Conservation (phyloP, 2,113 vertebrate genomes). For the Arvicanthis niloticus region DNA sequence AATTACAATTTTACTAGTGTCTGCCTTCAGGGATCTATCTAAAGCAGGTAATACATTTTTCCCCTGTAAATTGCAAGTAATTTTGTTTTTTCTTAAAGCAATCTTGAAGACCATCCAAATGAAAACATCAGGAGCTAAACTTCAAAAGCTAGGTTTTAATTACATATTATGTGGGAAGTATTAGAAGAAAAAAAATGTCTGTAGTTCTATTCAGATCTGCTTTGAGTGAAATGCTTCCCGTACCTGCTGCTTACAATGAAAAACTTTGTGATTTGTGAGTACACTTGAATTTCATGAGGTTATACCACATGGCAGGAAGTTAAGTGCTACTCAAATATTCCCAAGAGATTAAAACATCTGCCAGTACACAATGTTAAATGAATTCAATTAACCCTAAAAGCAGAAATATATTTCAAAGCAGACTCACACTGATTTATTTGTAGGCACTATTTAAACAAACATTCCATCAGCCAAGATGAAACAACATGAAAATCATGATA, state of each 20-base stretch:
- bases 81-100: slow-evolving; percentile 55
- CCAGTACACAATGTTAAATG: slow-evolving; percentile 55
- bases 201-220: slow-evolving; percentile 52
- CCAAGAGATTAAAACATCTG: slow-evolving; percentile 47
- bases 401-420: slow-evolving; percentile 64
- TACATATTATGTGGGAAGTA: slow-evolving; percentile 32
- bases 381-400: slow-evolving; percentile 69
- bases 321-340: slow-evolving; percentile 58
- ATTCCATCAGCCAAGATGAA: slow-evolving; percentile 57
- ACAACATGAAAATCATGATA: background rate
- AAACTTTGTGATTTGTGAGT: slow-evolving; percentile 46
- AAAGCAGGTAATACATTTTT: background rate
- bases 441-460: slow-evolving; percentile 16
- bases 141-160: slow-evolving; percentile 55
- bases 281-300: slow-evolving; percentile 67
- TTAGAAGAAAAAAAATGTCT: slow-evolving; percentile 47
- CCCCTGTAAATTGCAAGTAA: slow-evolving; percentile 18
- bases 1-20: slow-evolving; percentile 46
- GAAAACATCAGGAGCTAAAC: slow-evolving; percentile 61
- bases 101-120: slow-evolving; percentile 42
- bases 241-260: slow-evolving; percentile 60
- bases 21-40: slow-evolving; percentile 34
- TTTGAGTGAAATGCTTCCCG: slow-evolving; percentile 40
- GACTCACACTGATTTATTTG: slow-evolving; percentile 13
- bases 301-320: slow-evolving; percentile 48